A percentile compares a stretch with the other conserved stretches of the same genome.
Conservation (phyloP, 2,888 invertebrate species). For the Diogma glabrata region DNA sequence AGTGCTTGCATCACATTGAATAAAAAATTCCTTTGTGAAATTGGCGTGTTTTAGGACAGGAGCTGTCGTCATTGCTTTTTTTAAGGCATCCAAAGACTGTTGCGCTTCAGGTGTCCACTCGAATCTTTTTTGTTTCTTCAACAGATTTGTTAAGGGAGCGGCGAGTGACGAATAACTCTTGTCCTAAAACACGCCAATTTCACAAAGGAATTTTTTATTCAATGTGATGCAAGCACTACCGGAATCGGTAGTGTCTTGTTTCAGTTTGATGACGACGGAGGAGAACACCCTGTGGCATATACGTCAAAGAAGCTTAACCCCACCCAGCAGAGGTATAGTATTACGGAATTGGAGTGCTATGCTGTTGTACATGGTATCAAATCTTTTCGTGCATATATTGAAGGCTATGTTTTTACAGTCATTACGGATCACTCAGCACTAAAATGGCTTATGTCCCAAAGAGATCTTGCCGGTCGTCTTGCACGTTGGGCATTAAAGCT, state of each 20-base stretch:
- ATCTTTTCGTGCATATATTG: neutral
- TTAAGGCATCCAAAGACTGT: constrained; percentile 11
- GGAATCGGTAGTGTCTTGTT: neutral
- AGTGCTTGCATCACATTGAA: neutral
- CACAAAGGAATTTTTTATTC: too few species aligned
- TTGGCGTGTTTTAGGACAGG: neutral
- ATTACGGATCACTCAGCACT: too few species aligned
- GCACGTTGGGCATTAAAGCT: too few species aligned
- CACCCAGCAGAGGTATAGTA: neutral
- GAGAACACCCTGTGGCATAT: neutral
- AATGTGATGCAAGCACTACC: neutral
- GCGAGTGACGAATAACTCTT: too few species aligned
- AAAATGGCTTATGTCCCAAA: too few species aligned
- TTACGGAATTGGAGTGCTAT: neutral
- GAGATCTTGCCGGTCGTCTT: too few species aligned
- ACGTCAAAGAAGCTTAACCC: too few species aligned
- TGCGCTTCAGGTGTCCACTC: constrained; percentile 12
- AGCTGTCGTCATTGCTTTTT: constrained; percentile 6
- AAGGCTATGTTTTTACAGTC: too few species aligned
- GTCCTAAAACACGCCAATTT: too few species aligned
- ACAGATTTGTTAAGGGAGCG: constrained; percentile 12
- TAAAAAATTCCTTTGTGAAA: too few species aligned
- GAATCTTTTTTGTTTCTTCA: constrained; percentile 14
- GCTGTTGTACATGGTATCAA: neutral
- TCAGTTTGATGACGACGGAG: neutral